Evolutionary conservation across 2,888 invertebrate species (phyloP).

Genomic region (Leptopilina syphax): DNA sequence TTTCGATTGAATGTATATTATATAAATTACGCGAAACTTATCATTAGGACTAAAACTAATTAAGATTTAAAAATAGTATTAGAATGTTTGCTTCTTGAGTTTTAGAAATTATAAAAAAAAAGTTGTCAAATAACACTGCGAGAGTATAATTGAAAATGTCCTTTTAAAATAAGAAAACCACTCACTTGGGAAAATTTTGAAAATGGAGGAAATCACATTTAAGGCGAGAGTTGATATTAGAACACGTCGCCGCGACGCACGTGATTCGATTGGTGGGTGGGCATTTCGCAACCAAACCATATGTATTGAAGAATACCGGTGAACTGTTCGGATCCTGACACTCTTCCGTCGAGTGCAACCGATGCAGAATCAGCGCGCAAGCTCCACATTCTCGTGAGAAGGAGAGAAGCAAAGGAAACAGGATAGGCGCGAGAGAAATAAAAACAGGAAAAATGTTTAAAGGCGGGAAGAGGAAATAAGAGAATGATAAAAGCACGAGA

Average conservation of each 20-base stretch:
- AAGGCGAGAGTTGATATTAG: conserved; percentile 48
- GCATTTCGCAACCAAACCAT: conserved; percentile 62
- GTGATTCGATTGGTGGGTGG: conserved; percentile 60
- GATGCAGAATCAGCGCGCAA: conserved; percentile 63
- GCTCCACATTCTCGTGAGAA: conserved; percentile 53
- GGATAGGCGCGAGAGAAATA: conserved; percentile 34
- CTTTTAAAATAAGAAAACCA: not conserved
- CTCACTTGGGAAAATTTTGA: conserved; percentile 50
- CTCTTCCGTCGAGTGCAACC: conserved; percentile 59
- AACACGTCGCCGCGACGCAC: conserved; percentile 57
- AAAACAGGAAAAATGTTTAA: conserved; percentile 48
- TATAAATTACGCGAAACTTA: too few relatives aligned
- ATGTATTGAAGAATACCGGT: conserved; percentile 70
- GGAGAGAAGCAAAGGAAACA: conserved; percentile 41
- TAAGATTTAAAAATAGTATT: too few relatives aligned
- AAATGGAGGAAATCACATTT: conserved; percentile 53
- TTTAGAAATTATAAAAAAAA: not conserved
- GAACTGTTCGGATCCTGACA: conserved; percentile 73
- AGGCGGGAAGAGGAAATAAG: conserved; percentile 46
- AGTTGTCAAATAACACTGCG: not conserved
- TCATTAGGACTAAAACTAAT: too few relatives aligned
- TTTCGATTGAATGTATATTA: too few relatives aligned
- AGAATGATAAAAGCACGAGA: conserved; percentile 42
- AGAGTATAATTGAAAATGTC: not conserved
- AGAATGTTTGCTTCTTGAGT: too few relatives aligned